Base-by-base conservation (phyloP, 64 coral and sea anemone genomes). In the Actinia equina region DNA sequence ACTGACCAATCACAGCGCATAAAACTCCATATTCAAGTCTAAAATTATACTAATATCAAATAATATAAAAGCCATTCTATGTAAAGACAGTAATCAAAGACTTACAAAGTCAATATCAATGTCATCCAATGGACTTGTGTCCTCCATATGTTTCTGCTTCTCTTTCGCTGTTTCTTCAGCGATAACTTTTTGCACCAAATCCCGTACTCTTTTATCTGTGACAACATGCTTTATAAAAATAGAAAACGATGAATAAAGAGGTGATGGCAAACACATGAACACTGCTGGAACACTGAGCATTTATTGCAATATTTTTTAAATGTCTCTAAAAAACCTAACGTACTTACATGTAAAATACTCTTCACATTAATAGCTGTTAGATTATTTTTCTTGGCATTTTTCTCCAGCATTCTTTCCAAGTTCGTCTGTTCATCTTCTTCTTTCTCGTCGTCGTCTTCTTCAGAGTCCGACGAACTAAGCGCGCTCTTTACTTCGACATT, bases 181-280 rank as follows among this genome's bases (percentile, higher is more conserved):
- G 43, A 88, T 91, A 22, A 84, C 94, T 63, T 86, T 95, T 56
- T 92, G 90, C 17, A 92, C 94, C 94, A 95, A 83, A 6, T 89
- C 90, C 37, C 91, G 83, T 10, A 95, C 94, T 65, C 94, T 95
- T 76, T 89, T 95, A 62, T 95, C 94, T 45, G 87, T 86, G 22
- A 95, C 83, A 58, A 95, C 94, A 92, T 95, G 94, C 94, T 95
- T 4, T 22, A 49, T 19, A 18, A 20, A 20, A 17, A 46, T 1
- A 51, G 20, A 44, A 81, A 22, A 81, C 2, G 30, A 37, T 37
- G 30, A 37, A 37, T 37, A 37, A 37, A 37, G 30, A 37, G 0
- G 30, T 37, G 1, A 37, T 37, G 30, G 8, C n/a, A 22, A 20
- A n/a, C 3, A 69, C 2, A n/a, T n/a, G n/a, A n/a, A n/a, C n/a